A percentile compares a stretch with the other conserved stretches of the same genome.
Conservation (phyloP, 2,113 vertebrate genomes). For the Lanius ludovicianus region DNA sequence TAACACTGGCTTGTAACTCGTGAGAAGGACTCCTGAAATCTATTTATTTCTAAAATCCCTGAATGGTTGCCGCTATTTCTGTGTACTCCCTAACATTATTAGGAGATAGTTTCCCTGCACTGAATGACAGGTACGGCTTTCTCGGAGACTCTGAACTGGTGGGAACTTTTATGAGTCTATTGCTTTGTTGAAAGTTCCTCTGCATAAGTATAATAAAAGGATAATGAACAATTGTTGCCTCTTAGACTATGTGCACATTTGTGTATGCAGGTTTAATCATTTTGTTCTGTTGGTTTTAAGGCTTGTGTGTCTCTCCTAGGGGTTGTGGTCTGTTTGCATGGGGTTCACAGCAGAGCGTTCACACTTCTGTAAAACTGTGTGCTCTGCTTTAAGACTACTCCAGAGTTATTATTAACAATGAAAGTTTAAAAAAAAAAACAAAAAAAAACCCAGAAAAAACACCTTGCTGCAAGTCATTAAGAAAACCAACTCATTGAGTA, state of each 20-base stretch:
- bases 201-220: neutral
- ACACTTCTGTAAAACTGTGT: neutral
- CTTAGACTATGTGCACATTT: neutral
- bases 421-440: neutral
- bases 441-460: neutral
- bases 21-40: neutral
- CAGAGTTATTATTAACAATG: slow-evolving; percentile 41
- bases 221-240: neutral
- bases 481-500: slow-evolving; percentile 37
- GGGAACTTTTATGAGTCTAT: neutral
- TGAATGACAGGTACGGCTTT: neutral
- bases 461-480: slow-evolving; percentile 33
- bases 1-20: neutral
- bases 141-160: neutral
- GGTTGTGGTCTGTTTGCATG: neutral
- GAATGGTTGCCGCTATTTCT: neutral
- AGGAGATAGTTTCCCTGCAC: neutral
- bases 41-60: neutral
- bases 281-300: neutral
- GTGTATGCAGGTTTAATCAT: neutral
- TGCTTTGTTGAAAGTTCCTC: neutral
- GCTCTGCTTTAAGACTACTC: neutral
- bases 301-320: neutral
- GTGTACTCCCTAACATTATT: neutral
- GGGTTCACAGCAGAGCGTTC: neutral